Conservation (phyloP, 1,140 invertebrate species). For the Camponotus floridanus region DNA sequence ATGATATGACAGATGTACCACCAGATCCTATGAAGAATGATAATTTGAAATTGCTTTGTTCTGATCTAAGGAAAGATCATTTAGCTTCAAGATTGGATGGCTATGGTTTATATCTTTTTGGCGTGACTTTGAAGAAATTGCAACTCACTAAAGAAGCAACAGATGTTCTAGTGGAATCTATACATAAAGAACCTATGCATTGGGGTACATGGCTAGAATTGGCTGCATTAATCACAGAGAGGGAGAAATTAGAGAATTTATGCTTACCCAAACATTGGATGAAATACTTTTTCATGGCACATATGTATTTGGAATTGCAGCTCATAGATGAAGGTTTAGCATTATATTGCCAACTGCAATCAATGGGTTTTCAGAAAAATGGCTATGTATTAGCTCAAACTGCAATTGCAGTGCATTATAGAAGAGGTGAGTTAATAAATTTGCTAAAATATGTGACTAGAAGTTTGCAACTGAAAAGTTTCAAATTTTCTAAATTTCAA, state of each 20-base stretch:
- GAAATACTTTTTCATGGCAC: constrained; percentile 96
- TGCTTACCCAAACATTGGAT: constrained; percentile 97
- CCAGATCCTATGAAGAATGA: constrained; percentile 88
- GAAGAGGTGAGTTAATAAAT: constrained; percentile 89
- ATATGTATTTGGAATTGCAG: constrained; percentile 96
- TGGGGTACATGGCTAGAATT: constrained; percentile 98
- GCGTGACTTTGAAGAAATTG: constrained; percentile 95
- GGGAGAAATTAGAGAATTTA: constrained; percentile 89
- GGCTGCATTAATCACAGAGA: constrained; percentile 94
- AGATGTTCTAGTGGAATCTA: constrained; percentile 92
- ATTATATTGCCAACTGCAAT: constrained; percentile 92
- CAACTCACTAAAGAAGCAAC: constrained; percentile 92
- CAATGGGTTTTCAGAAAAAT: constrained; percentile 94
- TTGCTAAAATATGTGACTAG: constrained; percentile 36
- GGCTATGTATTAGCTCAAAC: constrained; percentile 97
- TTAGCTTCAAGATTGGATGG: constrained; percentile 91
- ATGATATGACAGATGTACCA: constrained; percentile 92
- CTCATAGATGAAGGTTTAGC: constrained; percentile 95
- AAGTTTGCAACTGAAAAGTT: background rate
- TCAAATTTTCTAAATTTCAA: constrained; percentile 28
- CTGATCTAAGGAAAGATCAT: constrained; percentile 88
- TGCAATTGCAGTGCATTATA: constrained; percentile 96
- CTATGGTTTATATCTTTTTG: constrained; percentile 96
- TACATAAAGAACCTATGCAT: constrained; percentile 92
- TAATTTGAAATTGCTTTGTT: constrained; percentile 87